Percentiles rank a stretch among this genome's conserved stretches.
These are phyloP conservation scores for Pseudomyrmex cubaensis DNA, from an alignment of 1,140 invertebrate species.

Conservation along the genomic window DNA sequence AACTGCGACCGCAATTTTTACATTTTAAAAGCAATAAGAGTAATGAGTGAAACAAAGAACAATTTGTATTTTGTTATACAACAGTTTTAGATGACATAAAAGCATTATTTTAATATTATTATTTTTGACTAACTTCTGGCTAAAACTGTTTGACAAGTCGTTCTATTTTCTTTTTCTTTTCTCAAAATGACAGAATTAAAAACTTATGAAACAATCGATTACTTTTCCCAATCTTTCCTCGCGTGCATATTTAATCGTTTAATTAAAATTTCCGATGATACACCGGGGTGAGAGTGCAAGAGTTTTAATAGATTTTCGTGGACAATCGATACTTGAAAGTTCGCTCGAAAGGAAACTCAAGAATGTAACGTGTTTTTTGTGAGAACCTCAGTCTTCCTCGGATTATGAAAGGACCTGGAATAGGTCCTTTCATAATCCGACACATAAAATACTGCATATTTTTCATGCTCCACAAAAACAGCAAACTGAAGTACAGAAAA, in stretches of 20 bases:
- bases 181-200: no score
- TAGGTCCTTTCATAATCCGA: constrained; percentile 1
- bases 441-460: not conserved
- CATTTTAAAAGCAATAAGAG: not conserved
- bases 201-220: no score
- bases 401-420: not conserved
- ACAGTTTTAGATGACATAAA: no score
- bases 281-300: no score
- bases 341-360: not conserved
- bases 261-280: not conserved
- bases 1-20: not conserved
- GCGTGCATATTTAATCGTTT: no score
- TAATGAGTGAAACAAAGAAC: no score
- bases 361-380: not conserved
- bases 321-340: not conserved
- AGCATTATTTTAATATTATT: no score
- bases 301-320: not conserved
- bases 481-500: not conserved
- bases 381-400: not conserved
- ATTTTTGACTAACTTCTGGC: no score
- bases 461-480: not conserved
- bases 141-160: no score
- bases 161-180: no score
- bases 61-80: no score
- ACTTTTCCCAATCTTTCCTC: no score